phyloP scores from a whole-genome alignment of 2,888 invertebrate genomes.

The Aspidiotus destructor region DNA sequence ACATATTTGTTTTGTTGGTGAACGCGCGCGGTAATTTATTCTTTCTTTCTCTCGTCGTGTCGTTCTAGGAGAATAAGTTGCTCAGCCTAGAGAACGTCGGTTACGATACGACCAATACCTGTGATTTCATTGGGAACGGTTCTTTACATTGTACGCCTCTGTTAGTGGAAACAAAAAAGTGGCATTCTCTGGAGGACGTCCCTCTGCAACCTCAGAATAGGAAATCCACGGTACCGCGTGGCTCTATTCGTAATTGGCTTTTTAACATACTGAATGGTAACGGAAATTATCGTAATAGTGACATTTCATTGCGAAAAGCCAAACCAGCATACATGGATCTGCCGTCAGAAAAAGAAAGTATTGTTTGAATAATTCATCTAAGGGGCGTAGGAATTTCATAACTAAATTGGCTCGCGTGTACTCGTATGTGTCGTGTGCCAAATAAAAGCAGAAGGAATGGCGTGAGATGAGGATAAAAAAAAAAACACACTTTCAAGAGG shows the following conservation, averaged over 20 bases:
- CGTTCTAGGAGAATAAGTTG: conserved; percentile 34
- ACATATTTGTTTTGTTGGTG: too few species aligned
- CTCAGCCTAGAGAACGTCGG: conserved; percentile 18
- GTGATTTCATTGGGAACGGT: conserved; percentile 37
- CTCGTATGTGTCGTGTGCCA: too few species aligned
- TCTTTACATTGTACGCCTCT: conserved; percentile 43
- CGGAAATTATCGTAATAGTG: conserved; percentile 58
- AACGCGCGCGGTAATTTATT: too few species aligned
- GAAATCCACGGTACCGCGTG: conserved; percentile 49
- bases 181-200: conserved; percentile 69
- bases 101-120: conserved; percentile 26
- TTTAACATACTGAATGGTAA: conserved; percentile 64
- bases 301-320: conserved; percentile 49
- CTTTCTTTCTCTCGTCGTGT: too few species aligned
- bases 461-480: too few species aligned
- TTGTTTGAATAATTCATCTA: conserved; percentile 44
- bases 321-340: conserved; percentile 48
- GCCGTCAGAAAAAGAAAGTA: conserved; percentile 51
- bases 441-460: too few species aligned
- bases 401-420: too few species aligned
- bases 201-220: conserved; percentile 44
- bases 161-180: conserved; percentile 52
- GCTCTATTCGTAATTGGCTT: conserved; percentile 63
- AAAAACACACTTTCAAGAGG: too few species aligned
- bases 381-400: too few species aligned